phyloP scores from a whole-genome alignment of 2,113 vertebrate species.

The Neolamprologus brichardi region DNA sequence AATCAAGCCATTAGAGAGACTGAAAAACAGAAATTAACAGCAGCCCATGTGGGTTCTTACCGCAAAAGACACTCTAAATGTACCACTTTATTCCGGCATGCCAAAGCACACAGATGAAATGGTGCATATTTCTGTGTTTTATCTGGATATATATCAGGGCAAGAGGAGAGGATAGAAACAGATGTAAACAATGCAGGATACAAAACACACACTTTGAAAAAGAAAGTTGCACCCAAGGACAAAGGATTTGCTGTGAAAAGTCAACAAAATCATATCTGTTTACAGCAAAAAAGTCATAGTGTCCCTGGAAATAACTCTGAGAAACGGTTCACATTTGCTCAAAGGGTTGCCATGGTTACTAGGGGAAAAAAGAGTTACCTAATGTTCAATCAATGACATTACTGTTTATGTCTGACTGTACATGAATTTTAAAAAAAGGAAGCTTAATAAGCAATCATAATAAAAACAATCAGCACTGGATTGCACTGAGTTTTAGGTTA shows the following conservation, averaged over 20 bases:
- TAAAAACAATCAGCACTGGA: neutral
- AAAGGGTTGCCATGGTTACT: neutral
- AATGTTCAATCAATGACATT: neutral
- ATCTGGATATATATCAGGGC: neutral
- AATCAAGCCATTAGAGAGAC: neutral
- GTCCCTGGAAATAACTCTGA: neutral
- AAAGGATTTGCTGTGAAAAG: neutral
- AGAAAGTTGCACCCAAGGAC: neutral
- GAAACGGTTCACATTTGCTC: neutral
- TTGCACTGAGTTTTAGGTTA: neutral
- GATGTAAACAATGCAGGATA: neutral
- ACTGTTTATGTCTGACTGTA: neutral
- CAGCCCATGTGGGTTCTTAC: neutral
- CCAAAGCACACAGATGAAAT: neutral
- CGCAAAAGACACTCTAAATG: neutral
- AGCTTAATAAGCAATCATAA: neutral
- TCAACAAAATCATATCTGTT: neutral
- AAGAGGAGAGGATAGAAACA: neutral
- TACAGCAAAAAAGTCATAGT: neutral
- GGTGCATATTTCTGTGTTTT: neutral
- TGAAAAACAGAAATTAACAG: neutral
- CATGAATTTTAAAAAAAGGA: neutral
- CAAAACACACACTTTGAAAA: neutral
- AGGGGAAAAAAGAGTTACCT: neutral
- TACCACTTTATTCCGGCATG: neutral